These are phyloP conservation scores for Antechinus stuartii DNA, from an alignment of 2,113 vertebrate species.

Conservation along the genomic window DNA sequence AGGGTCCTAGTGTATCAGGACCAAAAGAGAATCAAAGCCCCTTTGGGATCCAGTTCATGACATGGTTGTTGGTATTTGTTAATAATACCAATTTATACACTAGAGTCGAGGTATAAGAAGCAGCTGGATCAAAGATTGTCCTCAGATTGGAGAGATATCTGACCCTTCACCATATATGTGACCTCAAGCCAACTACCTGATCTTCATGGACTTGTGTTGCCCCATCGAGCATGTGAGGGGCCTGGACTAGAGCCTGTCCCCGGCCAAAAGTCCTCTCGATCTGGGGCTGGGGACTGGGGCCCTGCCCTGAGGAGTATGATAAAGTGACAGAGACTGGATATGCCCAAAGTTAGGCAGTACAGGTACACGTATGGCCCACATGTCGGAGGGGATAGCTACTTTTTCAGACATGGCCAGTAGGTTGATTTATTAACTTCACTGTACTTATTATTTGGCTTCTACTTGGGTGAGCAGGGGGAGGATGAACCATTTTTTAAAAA, in stretches of 20 bases:
- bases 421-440: background rate
- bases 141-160: background rate
- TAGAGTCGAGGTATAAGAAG: background rate
- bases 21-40: background rate
- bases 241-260: background rate
- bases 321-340: background rate
- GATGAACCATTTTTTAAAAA: background rate
- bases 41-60: background rate
- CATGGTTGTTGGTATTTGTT: background rate
- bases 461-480: background rate
- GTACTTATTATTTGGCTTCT: background rate
- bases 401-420: background rate
- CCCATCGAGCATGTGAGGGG: background rate
- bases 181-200: background rate
- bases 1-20: background rate
- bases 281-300: background rate
- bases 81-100: too few species aligned
- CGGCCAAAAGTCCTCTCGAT: background rate
- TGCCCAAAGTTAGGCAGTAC: background rate
- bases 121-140: background rate
- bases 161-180: background rate
- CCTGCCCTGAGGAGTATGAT: background rate
- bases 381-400: background rate
- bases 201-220: background rate
- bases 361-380: background rate